phyloP scores from a whole-genome alignment of 2,797 vertebrate species.

The Poeciliopsis presidionis region DNA sequence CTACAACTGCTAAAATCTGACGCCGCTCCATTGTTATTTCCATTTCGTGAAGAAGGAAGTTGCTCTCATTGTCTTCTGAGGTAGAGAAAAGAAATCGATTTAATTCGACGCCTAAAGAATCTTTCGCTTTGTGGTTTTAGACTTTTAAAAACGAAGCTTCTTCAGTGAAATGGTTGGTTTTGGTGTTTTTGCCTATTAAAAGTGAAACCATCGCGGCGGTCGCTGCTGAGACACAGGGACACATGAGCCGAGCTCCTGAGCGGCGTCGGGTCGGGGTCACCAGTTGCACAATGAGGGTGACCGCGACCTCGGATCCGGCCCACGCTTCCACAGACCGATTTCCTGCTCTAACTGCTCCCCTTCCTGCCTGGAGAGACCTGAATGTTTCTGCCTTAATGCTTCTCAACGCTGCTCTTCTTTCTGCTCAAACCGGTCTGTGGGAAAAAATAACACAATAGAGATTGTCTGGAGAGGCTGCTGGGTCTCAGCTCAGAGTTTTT shows the following conservation, averaged over 20 bases:
- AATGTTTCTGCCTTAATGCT: constrained; percentile 52
- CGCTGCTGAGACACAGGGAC: constrained; percentile 63
- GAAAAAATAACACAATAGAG: constrained; percentile 43
- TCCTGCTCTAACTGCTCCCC: constrained; percentile 50
- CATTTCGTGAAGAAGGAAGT: not conserved
- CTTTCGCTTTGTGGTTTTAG: not conserved
- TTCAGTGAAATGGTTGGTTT: constrained; percentile 2
- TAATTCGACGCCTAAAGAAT: too few species aligned
- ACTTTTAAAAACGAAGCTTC: not conserved
- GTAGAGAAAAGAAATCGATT: not conserved
- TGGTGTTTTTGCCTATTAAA: constrained; percentile 2
- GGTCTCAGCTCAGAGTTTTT: constrained; percentile 14
- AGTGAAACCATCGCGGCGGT: not conserved
- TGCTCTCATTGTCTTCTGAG: not conserved
- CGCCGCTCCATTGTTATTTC: not conserved
- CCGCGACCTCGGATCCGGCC: constrained; percentile 52
- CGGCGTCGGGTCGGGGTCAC: constrained; percentile 67
- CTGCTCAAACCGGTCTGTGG: constrained; percentile 73
- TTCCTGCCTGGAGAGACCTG: constrained; percentile 30
- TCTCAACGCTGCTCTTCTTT: constrained; percentile 30
- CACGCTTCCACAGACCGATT: constrained; percentile 64
- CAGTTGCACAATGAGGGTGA: constrained; percentile 26
- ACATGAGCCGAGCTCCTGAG: constrained; percentile 34
- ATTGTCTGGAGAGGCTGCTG: constrained; percentile 61
- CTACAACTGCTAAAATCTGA: not conserved